Evolutionary conservation across 2,113 vertebrate species (phyloP), one percentile per base, ranked within the genome.

Genomic region (Microtus ochrogaster): DNA sequence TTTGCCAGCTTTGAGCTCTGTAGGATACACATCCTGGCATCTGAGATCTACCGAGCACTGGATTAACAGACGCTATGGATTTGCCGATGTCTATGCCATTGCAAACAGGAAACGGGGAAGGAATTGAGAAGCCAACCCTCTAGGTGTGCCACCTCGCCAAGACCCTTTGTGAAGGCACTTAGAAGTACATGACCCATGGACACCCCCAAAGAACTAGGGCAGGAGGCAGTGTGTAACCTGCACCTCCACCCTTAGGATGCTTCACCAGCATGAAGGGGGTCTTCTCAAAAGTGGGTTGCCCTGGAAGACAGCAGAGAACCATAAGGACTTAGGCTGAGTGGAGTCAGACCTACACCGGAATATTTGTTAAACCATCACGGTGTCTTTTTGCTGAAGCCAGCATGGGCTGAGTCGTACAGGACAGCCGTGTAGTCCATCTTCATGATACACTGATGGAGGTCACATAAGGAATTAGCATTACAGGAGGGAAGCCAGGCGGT

Each of bases 301-400:
- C 55, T 22, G 6, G 79, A 87, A 77, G 83, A 55, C 30, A 81
- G 47, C 10, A 36, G 36, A 58, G 10, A 9, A 24, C 44, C 44
- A 68, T 66, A 6, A 22, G 11, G 33, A 74, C 4, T 78, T 21
- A 33, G 22, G 49, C 26, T 0, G 3, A 63, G 36, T 41, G 52
- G 33, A 49, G 63, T 52, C 61, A 87, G 76, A 28, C 22, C 49
- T 36, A 44, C 0, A 16, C 3, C 3, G 3, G 22, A 77, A 58
- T 63, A 14, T 26, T 5, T 73, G 41, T 47, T 24, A 63, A 24
- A n/a, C 0, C 28, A 78, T 77, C 72, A 78, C 17, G 6, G 36
- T 84, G 78, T 82, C 72, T 39, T 92, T 96, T 26, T 89, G 78
- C 49, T 33, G 74, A 81, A 73, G 88, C 39, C 72, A 72, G 6